Percentiles rank a stretch among this genome's conserved stretches.
Conservation (phyloP, 2,797 vertebrate genomes). For the Ciconia nigra region DNA sequence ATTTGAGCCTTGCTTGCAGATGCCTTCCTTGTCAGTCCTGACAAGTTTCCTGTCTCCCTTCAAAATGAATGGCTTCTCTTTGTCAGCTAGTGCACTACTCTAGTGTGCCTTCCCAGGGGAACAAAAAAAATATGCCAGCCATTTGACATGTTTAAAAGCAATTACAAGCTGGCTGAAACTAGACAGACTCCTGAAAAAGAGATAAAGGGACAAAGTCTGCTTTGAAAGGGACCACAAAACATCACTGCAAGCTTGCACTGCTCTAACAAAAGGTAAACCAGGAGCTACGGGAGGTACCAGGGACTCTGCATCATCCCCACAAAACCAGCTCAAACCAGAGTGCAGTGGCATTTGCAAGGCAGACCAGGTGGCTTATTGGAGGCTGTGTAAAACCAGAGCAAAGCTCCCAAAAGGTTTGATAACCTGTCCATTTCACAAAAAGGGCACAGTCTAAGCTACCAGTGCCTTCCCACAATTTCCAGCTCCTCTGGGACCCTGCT, state of each 20-base stretch:
- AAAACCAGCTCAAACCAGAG: not conserved
- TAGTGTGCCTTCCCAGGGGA: not conserved
- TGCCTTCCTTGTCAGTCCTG: not conserved
- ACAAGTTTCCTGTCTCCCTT: not conserved
- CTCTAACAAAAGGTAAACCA: not conserved
- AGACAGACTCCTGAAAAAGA: not conserved
- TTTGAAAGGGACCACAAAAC: not conserved
- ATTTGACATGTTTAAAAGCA: not conserved
- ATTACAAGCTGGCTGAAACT: not conserved
- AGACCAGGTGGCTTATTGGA: not conserved
- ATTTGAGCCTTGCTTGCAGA: not conserved
- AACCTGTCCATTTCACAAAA: not conserved
- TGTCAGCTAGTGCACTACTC: not conserved
- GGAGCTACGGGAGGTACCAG: not conserved
- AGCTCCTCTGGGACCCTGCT: not conserved
- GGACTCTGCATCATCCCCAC: rapidly evolving
- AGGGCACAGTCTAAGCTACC: not conserved
- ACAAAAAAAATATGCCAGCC: not conserved
- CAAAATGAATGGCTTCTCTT: not conserved
- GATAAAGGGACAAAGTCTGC: not conserved
- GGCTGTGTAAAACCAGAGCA: not conserved
- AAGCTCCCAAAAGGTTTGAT: not conserved
- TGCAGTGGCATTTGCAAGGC: not conserved
- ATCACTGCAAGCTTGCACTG: not conserved
- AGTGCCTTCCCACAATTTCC: not conserved